Percentiles rank a stretch among this genome's conserved stretches.
Conservation (phyloP, 2,113 vertebrate species). For the Podarcis cretensis region DNA sequence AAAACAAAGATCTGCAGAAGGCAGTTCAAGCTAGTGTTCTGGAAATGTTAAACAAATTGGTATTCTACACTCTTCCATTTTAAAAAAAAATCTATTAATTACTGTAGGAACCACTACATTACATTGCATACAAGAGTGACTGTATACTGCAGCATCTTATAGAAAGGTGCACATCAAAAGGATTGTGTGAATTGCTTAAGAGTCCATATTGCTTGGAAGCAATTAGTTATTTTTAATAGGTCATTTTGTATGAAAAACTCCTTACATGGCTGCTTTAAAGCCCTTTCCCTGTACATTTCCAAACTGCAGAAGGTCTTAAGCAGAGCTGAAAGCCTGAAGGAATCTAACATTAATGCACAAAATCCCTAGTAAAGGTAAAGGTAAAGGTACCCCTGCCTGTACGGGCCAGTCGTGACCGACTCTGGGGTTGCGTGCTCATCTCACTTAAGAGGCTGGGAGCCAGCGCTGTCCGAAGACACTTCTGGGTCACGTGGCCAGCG, state of each 20-base stretch:
- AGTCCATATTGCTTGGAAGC: neutral
- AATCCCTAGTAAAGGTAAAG: neutral
- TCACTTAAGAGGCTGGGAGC: too few relatives aligned
- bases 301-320: neutral
- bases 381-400: too few relatives aligned
- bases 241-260: neutral
- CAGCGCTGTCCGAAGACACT: too few relatives aligned
- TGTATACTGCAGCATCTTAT: constrained; percentile 51
- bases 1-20: constrained; percentile 47
- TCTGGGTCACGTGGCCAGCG: too few relatives aligned
- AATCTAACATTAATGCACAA: neutral
- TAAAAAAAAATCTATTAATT: constrained; percentile 58
- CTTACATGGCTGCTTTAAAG: neutral
- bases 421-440: too few relatives aligned
- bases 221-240: constrained; percentile 51
- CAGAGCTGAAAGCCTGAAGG: rapidly evolving
- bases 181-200: constrained; percentile 32
- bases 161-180: constrained; percentile 49
- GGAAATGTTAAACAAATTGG: constrained; percentile 63
- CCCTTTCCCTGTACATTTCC: neutral
- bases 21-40: constrained; percentile 55
- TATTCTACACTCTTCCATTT: constrained; percentile 57
- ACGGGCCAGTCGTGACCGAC: too few relatives aligned
- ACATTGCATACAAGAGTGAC: constrained; percentile 42
- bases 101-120: constrained; percentile 69